Evolutionary conservation across 35 echinoderm and acorn worm genomes (phyloP).

Genomic region (Apostichopus parvimensis): DNA sequence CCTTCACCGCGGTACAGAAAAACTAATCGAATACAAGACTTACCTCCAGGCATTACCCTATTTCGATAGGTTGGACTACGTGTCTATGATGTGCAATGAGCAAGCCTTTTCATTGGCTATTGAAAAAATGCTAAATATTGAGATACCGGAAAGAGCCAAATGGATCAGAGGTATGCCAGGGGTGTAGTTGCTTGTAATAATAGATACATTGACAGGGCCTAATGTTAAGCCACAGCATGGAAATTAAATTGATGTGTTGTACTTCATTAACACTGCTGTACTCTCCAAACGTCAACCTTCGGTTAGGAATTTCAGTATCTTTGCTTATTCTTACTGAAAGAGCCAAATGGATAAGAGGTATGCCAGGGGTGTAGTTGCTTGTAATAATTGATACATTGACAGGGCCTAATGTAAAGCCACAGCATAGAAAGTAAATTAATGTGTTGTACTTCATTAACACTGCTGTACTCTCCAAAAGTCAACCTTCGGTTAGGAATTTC

Average conservation of each 20-base stretch:
- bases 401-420: too few relatives aligned
- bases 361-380: too few relatives aligned
- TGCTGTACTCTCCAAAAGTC: too few relatives aligned
- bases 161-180: conserved; percentile 76
- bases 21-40: conserved; percentile 99
- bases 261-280: too few relatives aligned
- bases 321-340: neutral
- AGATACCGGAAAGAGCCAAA: conserved; percentile 90
- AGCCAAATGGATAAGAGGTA: conserved; percentile 93
- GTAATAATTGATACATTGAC: neutral
- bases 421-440: too few relatives aligned
- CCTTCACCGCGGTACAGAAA: conserved; percentile 93
- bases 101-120: conserved; percentile 93
- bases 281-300: too few relatives aligned
- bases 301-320: too few relatives aligned
- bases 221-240: too few relatives aligned
- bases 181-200: neutral
- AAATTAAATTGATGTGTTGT: too few relatives aligned
- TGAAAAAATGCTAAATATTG: conserved; percentile 92
- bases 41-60: conserved; percentile 96
- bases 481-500: too few relatives aligned
- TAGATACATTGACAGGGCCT: too few relatives aligned
- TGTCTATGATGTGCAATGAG: conserved; percentile 99
- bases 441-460: too few relatives aligned
- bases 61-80: conserved; percentile 94